A percentile compares a stretch with the other conserved stretches of the same genome.
These are phyloP conservation scores for Eudyptes chrysolophus DNA, from an alignment of 2,113 vertebrate species.

Conservation along the genomic window DNA sequence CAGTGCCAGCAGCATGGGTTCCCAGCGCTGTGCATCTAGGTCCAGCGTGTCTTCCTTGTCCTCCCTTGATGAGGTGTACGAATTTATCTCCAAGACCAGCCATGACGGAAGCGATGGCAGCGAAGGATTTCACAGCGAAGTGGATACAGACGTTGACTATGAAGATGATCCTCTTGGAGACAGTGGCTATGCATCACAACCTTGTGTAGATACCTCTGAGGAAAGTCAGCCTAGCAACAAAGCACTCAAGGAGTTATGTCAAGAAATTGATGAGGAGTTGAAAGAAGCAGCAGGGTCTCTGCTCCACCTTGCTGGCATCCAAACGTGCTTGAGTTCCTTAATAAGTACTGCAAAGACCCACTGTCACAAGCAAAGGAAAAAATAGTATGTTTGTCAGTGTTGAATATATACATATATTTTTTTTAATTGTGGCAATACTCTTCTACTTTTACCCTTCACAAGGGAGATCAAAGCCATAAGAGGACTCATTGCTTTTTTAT, in stretches of 20 bases:
- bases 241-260: conserved; percentile 78
- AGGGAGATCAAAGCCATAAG: conserved; percentile 99
- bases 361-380: conserved; percentile 89
- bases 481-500: conserved; percentile 78
- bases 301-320: conserved; percentile 95
- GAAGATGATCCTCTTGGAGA: conserved; percentile 81
- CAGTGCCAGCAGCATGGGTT: conserved; percentile 80
- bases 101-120: conserved; percentile 84
- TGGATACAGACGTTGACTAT: conserved; percentile 86
- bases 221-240: conserved; percentile 79
- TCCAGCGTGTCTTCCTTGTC: conserved; percentile 85
- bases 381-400: conserved; percentile 78
- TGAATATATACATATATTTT: conserved; percentile 71
- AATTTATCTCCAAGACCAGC: conserved; percentile 79
- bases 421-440: conserved; percentile 83
- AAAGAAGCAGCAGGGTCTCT: conserved; percentile 98
- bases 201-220: conserved; percentile 56
- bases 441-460: conserved; percentile 85
- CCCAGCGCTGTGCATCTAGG: conserved; percentile 87
- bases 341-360: conserved; percentile 85
- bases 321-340: conserved; percentile 87
- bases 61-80: conserved; percentile 87
- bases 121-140: conserved; percentile 93
- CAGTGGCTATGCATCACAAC: conserved; percentile 77
- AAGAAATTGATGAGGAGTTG: conserved; percentile 95